Evolutionary conservation across 2,888 invertebrate genomes (phyloP).

Genomic region (Cyclophora albipunctata): DNA sequence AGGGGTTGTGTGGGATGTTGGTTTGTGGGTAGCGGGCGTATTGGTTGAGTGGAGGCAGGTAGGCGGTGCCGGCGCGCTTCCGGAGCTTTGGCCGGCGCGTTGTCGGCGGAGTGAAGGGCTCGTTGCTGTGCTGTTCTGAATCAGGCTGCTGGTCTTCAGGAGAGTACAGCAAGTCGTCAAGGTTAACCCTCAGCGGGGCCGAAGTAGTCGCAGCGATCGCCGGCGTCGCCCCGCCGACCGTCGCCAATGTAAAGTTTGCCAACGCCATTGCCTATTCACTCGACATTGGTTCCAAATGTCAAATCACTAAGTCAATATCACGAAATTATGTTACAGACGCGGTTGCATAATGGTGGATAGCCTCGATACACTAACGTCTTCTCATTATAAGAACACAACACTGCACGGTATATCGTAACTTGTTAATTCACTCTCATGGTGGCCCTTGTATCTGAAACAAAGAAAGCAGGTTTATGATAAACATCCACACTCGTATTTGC

Average conservation of each 20-base stretch:
- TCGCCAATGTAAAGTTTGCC: slow-evolving; percentile 59
- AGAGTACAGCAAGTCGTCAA: slow-evolving; percentile 62
- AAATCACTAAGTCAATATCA: slow-evolving; percentile 46
- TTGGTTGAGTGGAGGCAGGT: slow-evolving; percentile 62
- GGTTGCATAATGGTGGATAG: slow-evolving; percentile 49
- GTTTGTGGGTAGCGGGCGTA: slow-evolving; percentile 58
- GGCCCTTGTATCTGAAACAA: slow-evolving; percentile 55
- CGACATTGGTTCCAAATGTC: slow-evolving; percentile 58
- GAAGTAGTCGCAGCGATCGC: slow-evolving; percentile 45
- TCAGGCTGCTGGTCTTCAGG: slow-evolving; percentile 53
- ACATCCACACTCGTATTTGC: background rate
- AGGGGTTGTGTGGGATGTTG: slow-evolving; percentile 55
- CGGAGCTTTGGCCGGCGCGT: slow-evolving; percentile 54
- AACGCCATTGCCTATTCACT: slow-evolving; percentile 61
- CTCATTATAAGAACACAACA: slow-evolving; percentile 46
- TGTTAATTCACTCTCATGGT: slow-evolving; percentile 33
- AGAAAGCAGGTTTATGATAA: slow-evolving; percentile 9
- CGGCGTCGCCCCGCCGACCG: slow-evolving; percentile 49
- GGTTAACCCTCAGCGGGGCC: slow-evolving; percentile 45
- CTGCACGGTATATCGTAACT: slow-evolving; percentile 28
- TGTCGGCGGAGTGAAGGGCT: slow-evolving; percentile 51
- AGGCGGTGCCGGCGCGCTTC: slow-evolving; percentile 64
- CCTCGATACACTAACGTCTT: slow-evolving; percentile 45
- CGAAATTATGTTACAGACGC: slow-evolving; percentile 37
- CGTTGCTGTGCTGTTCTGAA: slow-evolving; percentile 32